A percentile compares a stretch with the other conserved stretches of the same genome.
These are phyloP conservation scores for Platycheirus rosarum DNA, from an alignment of 2,888 invertebrate species.

Conservation along the genomic window DNA sequence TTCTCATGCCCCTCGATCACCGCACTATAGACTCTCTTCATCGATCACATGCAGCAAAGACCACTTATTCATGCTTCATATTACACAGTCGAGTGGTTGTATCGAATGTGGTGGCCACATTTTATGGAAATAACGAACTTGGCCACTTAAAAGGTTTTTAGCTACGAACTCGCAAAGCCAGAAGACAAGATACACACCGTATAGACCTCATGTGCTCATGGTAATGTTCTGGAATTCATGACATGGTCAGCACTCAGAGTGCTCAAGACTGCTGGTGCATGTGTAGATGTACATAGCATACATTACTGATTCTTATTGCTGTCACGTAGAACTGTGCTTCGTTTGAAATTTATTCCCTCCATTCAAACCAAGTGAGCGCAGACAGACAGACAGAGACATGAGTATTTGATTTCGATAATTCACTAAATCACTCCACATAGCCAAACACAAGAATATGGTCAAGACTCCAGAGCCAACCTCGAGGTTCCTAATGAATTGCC, in stretches of 20 bases:
- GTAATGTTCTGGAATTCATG: slow-evolving; percentile 72
- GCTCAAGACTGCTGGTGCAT: neutral
- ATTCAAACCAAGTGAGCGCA: slow-evolving; percentile 10
- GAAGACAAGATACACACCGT: slow-evolving; percentile 13
- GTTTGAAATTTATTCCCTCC: slow-evolving; percentile 70
- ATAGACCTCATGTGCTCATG: slow-evolving; percentile 44
- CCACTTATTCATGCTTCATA: slow-evolving; percentile 72
- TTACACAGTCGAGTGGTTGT: slow-evolving; percentile 72
- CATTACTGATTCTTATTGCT: slow-evolving; percentile 52
- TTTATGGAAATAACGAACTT: slow-evolving; percentile 71
- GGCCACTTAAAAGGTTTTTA: slow-evolving; percentile 69
- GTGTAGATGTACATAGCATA: too few species aligned
- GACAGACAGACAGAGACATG: slow-evolving; percentile 57
- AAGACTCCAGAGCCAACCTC: neutral
- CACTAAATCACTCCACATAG: slow-evolving; percentile 73
- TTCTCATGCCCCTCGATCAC: neutral
- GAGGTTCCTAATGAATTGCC: slow-evolving; percentile 55
- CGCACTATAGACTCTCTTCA: neutral
- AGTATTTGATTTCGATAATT: slow-evolving; percentile 72
- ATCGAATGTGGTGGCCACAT: slow-evolving; percentile 70
- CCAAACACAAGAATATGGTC: slow-evolving; percentile 53
- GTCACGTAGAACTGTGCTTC: slow-evolving; percentile 72
- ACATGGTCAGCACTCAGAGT: slow-evolving; percentile 62
- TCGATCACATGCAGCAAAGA: slow-evolving; percentile 20
- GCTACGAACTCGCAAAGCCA: slow-evolving; percentile 1